phyloP scores from a whole-genome alignment of 2,113 vertebrate genomes.

The Odobenus rosmarus region DNA sequence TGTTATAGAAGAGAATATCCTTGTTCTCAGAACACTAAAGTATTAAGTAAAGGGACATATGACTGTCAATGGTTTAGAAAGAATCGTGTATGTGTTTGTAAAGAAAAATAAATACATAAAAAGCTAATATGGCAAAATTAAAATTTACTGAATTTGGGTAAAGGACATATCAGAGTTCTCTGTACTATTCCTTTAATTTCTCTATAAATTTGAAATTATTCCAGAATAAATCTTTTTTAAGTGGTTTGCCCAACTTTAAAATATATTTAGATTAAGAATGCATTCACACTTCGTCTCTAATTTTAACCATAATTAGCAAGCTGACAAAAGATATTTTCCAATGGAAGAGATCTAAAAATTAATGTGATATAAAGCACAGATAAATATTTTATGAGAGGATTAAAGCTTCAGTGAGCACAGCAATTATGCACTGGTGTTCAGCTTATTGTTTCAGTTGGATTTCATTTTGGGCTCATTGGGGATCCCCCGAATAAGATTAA shows the following conservation, averaged over 20 bases:
- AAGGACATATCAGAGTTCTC: not conserved
- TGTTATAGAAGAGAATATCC: not conserved
- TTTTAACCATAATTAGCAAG: slow-evolving; percentile 66
- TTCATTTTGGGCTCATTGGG: not conserved
- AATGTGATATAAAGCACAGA: slow-evolving; percentile 47
- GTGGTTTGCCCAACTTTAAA: slow-evolving; percentile 35
- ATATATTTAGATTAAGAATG: slow-evolving; percentile 47
- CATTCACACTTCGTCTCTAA: slow-evolving; percentile 48
- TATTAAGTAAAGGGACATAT: not conserved
- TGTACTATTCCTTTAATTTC: not conserved
- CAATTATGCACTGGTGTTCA: slow-evolving; percentile 51
- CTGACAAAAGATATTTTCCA: slow-evolving; percentile 63
- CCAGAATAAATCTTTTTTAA: slow-evolving; percentile 51
- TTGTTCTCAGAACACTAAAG: not conserved
- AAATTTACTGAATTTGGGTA: slow-evolving; percentile 31
- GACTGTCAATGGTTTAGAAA: not conserved
- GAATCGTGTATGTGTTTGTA: not conserved
- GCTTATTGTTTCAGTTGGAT: not conserved
- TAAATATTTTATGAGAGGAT: slow-evolving; percentile 69
- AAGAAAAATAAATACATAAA: not conserved
- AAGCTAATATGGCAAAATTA: slow-evolving; percentile 14
- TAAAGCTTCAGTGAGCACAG: slow-evolving; percentile 25
- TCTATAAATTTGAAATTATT: slow-evolving; percentile 50
- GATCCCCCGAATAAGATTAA: slow-evolving; percentile 48
- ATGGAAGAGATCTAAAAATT: slow-evolving; percentile 42